phyloP scores from a whole-genome alignment of 1,140 invertebrate species.

The Drosophila neocordata region DNA sequence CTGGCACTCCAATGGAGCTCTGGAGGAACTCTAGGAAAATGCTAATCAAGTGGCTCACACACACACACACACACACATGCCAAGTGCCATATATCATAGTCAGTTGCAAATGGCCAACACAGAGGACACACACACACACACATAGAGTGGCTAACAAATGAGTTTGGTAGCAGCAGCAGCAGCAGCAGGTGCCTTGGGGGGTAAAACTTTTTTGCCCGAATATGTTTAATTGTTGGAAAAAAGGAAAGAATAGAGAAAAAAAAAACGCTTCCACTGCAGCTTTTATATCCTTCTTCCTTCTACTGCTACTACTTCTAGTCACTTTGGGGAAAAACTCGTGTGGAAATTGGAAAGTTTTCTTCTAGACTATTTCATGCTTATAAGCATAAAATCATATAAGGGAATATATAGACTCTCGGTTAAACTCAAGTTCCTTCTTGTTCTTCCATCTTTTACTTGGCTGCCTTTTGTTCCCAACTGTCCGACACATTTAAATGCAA shows the following conservation, averaged over 20 bases:
- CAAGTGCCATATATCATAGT: slow-evolving; percentile 76
- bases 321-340: neutral
- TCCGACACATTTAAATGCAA: slow-evolving; percentile 81
- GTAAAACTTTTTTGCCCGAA: slow-evolving; percentile 42
- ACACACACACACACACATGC: slow-evolving; percentile 43
- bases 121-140: slow-evolving; percentile 20
- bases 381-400: slow-evolving; percentile 40
- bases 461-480: slow-evolving; percentile 64
- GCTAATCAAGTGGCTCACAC: slow-evolving; percentile 72
- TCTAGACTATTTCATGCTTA: slow-evolving; percentile 53
- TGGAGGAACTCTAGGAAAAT: slow-evolving; percentile 60
- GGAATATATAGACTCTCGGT: slow-evolving; percentile 9
- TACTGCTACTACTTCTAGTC: neutral
- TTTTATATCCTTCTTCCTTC: neutral
- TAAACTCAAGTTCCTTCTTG: too few relatives aligned
- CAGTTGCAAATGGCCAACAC: slow-evolving; percentile 52
- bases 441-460: neutral
- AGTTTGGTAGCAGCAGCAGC: slow-evolving; percentile 37
- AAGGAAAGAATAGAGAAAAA: slow-evolving; percentile 3
- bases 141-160: slow-evolving; percentile 25
- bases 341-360: slow-evolving; percentile 31
- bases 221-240: slow-evolving; percentile 77
- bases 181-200: slow-evolving; percentile 45
- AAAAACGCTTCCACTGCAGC: slow-evolving; percentile 17
- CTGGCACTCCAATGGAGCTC: slow-evolving; percentile 48